phyloP scores from a whole-genome alignment of 92 coral and sea anemone species.

The Zoanthus sansibaricus region DNA sequence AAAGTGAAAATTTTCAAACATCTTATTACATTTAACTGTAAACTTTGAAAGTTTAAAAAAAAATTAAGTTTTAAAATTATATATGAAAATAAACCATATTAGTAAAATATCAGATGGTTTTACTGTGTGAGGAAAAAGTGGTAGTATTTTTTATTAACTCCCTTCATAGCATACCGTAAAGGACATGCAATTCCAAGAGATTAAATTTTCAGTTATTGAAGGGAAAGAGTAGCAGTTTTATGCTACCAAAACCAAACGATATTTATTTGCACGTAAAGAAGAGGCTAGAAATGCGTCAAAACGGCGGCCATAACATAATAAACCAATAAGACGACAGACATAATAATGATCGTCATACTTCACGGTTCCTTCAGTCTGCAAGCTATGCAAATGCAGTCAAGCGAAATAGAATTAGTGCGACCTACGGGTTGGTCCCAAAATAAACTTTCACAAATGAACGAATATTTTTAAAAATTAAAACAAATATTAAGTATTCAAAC shows the following conservation, averaged over 20 bases:
- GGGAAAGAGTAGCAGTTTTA: not conserved
- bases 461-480: conserved; percentile 8
- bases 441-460: conserved; percentile 13
- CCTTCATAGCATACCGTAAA: not conserved
- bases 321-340: not conserved
- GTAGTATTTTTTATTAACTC: not conserved
- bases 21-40: too few relatives aligned
- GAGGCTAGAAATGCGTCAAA: not conserved
- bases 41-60: too few relatives aligned
- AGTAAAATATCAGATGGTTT: not conserved
- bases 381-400: conserved; percentile 40
- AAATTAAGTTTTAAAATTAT: too few relatives aligned
- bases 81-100: too few relatives aligned
- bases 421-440: conserved; percentile 13
- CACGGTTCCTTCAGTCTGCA: conserved; percentile 3
- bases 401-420: conserved; percentile 24
- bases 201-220: not conserved
- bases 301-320: not conserved
- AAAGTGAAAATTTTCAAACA: too few relatives aligned
- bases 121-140: not conserved
- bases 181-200: not conserved
- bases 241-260: not conserved
- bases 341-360: not conserved
- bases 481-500: not conserved
- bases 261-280: not conserved